These are phyloP conservation scores for Apodemus sylvaticus DNA, from an alignment of 2,113 vertebrate species.

Conservation along the genomic window DNA sequence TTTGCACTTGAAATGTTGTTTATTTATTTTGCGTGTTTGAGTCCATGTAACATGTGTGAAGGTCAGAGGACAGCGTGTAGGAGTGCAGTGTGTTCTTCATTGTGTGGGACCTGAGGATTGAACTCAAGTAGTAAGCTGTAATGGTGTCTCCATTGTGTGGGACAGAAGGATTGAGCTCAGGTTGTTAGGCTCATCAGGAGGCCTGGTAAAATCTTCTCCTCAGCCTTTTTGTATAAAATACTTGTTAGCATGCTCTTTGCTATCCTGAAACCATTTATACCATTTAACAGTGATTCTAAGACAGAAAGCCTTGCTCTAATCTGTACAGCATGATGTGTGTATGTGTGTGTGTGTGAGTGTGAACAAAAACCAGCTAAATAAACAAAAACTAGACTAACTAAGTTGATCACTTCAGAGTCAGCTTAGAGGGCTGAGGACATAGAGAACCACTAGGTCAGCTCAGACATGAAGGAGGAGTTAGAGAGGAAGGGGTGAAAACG, in stretches of 20 bases:
- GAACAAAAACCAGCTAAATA: no score
- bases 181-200: background rate
- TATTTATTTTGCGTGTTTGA: background rate
- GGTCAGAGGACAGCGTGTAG: no score
- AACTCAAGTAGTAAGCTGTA: background rate
- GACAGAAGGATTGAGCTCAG: background rate
- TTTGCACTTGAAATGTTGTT: background rate
- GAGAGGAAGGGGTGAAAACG: background rate
- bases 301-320: background rate
- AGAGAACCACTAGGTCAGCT: background rate
- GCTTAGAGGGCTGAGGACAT: background rate
- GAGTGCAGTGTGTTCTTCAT: background rate
- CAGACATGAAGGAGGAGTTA: background rate
- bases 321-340: background rate
- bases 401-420: background rate
- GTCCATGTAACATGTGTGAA: background rate
- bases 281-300: background rate
- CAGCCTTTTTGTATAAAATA: constrained; percentile 47
- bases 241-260: constrained; percentile 6
- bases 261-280: constrained; percentile 30
- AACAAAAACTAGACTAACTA: background rate
- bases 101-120: background rate
- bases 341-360: no score
- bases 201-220: background rate
- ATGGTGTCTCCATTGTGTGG: background rate